These are phyloP conservation scores for Trogon melanurus DNA, from an alignment of 2,113 vertebrate species.

Conservation along the genomic window DNA sequence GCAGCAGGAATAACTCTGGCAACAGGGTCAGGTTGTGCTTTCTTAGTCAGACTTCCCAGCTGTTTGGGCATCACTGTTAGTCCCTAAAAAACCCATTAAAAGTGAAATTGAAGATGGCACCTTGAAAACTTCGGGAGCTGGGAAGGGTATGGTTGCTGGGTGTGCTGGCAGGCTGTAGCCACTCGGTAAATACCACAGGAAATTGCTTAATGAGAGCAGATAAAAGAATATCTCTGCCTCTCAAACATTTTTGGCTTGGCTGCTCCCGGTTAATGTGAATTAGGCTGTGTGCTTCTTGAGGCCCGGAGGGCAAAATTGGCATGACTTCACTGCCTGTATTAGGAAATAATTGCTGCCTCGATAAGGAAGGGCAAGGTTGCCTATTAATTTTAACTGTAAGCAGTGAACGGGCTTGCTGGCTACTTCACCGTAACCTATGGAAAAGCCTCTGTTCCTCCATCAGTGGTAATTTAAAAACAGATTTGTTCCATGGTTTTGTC, in stretches of 20 bases:
- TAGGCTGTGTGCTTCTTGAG: background rate
- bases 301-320: conserved; percentile 41
- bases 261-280: conserved; percentile 12
- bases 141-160: background rate
- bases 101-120: background rate
- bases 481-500: background rate
- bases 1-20: background rate
- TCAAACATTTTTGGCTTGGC: conserved; percentile 27
- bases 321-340: conserved; percentile 1
- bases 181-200: conserved; percentile 49
- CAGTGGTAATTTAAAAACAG: background rate
- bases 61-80: background rate
- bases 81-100: background rate
- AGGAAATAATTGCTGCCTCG: conserved; percentile 30
- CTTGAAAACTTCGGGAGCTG: background rate
- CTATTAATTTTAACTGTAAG: conserved; percentile 32
- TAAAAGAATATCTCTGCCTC: conserved; percentile 23
- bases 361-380: conserved; percentile 36
- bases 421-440: background rate
- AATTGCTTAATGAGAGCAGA: conserved; percentile 62
- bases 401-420: background rate
- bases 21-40: background rate
- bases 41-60: background rate
- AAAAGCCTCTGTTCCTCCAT: background rate
- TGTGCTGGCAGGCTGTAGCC: conserved; percentile 9